Base-by-base conservation (phyloP, 1,140 invertebrate species). In the Drosophila tsacasi region DNA sequence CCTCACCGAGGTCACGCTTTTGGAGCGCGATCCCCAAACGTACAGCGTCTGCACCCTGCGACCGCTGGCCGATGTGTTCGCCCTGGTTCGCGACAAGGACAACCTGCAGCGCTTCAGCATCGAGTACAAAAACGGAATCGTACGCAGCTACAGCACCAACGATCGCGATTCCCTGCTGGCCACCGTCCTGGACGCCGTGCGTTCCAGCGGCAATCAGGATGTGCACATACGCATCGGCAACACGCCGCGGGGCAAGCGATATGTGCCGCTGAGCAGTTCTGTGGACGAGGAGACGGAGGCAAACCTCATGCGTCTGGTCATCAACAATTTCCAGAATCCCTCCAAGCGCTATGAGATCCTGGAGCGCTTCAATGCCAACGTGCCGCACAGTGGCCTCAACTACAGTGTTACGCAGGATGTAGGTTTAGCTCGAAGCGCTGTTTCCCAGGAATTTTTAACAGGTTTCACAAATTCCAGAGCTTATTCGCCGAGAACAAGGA, bases 401-500 rank as follows among this genome's bases (percentile, higher is more conserved):
- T 98, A 99, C 94, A 98, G 98, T 82, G 96, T 98, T 49, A 98
- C 97, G 40, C 98, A 98, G 94, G 98, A 99, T 94, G 98, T 98
- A 95, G 95, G 96, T 94, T 59, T 9, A 10, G 5, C 23, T 17
- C 17, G 12, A 2, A 13, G 10, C 10, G 15, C 19, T 5, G 0
- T 9, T 27, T 19, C 15, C 13, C 12, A 10, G 17, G 5, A 9
- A 44, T 17, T 0, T 0, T 2, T 39, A 27, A 23, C 0, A 15
- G 30, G 12, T n/a, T 7, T 15, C 25, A 6, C 25, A 27, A 47
- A 52, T 93, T 93, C 93, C 93, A 97, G 96, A 96, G 98, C 72
- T 94, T 99, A 61, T 99, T 99, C 95, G 96, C 98, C 13, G 98
- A 99, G 94, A 99, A 99, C 93, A 99, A 99, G 93, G 99, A 99